Evolutionary conservation across 2,113 vertebrate species (phyloP).

Genomic region (Xiphias gladius): DNA sequence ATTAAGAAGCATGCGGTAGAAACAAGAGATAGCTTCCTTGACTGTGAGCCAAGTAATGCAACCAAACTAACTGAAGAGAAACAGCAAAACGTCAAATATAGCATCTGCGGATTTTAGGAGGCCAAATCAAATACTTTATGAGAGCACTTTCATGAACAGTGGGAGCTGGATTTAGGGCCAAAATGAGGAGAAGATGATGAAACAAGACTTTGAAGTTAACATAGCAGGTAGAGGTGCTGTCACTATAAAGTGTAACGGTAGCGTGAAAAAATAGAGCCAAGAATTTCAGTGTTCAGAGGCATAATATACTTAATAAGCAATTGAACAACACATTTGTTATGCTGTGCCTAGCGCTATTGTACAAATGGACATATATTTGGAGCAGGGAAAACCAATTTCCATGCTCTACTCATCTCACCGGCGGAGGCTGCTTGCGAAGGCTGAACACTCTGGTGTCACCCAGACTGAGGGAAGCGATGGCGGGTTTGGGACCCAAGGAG

Average conservation of each 20-base stretch:
- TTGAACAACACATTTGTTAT: background rate
- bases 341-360: background rate
- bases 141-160: conserved; percentile 15
- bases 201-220: background rate
- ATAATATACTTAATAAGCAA: background rate
- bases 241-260: background rate
- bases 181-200: background rate
- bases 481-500: conserved; percentile 85
- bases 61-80: background rate
- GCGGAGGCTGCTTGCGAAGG: conserved; percentile 92
- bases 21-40: background rate
- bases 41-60: conserved; percentile 1
- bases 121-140: background rate
- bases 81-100: conserved; percentile 2
- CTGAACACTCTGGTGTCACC: conserved; percentile 93
- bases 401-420: conserved; percentile 81
- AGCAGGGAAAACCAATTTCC: background rate
- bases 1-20: background rate
- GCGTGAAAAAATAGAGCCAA: background rate
- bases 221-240: background rate
- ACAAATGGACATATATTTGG: background rate
- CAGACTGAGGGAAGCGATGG: conserved; percentile 93
- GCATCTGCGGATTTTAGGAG: background rate
- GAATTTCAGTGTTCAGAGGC: background rate
- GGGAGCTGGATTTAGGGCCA: background rate